phyloP scores from a whole-genome alignment of 2,797 vertebrate species.

The Malurus splendens region DNA sequence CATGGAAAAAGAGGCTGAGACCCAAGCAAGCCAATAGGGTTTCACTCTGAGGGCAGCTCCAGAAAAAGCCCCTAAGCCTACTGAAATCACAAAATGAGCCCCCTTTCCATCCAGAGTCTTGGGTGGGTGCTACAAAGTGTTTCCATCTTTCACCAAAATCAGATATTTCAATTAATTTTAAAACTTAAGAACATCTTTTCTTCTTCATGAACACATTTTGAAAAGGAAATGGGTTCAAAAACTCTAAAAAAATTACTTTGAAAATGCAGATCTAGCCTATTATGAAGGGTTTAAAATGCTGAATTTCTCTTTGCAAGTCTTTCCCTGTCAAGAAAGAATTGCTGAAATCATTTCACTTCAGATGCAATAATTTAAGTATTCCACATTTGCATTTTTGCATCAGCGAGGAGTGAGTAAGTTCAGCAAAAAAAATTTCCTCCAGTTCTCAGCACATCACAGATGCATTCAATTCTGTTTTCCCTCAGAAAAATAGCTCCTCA shows the following conservation, averaged over 20 bases:
- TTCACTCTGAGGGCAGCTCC: not conserved
- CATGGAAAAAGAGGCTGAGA: not conserved
- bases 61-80: not conserved
- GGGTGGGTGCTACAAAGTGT: not conserved
- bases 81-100: not conserved
- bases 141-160: not conserved
- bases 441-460: not conserved
- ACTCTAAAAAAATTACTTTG: not conserved
- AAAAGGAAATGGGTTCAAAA: not conserved
- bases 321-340: not conserved
- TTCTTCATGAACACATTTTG: not conserved
- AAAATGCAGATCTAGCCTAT: not conserved
- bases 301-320: not conserved
- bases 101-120: not conserved
- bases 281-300: not conserved
- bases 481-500: not conserved
- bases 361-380: not conserved
- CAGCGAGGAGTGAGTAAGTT: accelerated
- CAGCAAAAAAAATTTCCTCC: not conserved
- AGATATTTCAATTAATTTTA: not conserved
- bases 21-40: not conserved
- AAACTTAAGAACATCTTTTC: not conserved
- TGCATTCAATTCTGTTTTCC: not conserved
- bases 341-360: not conserved
- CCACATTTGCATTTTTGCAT: not conserved